Base-by-base conservation (phyloP, 92 coral and sea anemone genomes). In the Heliopora coerulea region DNA sequence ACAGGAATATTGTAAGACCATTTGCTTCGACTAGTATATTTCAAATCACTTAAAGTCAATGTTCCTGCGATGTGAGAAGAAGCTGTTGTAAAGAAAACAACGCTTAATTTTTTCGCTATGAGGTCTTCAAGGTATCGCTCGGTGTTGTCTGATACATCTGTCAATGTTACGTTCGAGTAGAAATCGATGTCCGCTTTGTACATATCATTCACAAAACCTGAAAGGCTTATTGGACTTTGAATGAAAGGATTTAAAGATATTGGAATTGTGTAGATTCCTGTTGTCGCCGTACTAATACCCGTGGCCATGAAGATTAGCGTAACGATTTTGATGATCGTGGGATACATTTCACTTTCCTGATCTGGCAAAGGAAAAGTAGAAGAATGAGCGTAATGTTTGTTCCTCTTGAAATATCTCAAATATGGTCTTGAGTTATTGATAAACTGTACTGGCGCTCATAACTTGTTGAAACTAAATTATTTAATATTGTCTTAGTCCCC, bases 1-100 rank as follows among this genome's bases (percentile, higher is more conserved):
- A 44, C 57, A 8, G 56, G 21, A 37, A 66, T n/a, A 18, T 31
- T 66, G 73, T 66, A 66, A 1, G 73, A 66, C 73, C 73, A 66
- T 29, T 66, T 66, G 31, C 57, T 66, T 39, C 31, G 56, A 23
- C 13, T 11, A 5, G 29, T 25, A 28, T n/a, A 46, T 19, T 46
- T 18, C 13, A 66, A 35, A 28, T 66, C 23, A 20, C 17, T 46
- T 8, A 33, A 15, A 39, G 49, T 25, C 10, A 66, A 34, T 26
- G 73, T 66, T 66, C 21, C 37, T 7, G 29, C 73, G 19, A 66
- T 14, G 52, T 41, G 26, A 32, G 73, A 66, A 3, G 73, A 66
- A n/a, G 18, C 32, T 1, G 44, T 49, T 26, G 73, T 66, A 8
- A 28, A 44, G 26, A 66, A 19, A 12, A 66, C 57, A 25, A 66